Evolutionary conservation across 2,113 vertebrate species (phyloP), one percentile per base, ranked within the genome.

Genomic region (Brachirus orientalis): DNA sequence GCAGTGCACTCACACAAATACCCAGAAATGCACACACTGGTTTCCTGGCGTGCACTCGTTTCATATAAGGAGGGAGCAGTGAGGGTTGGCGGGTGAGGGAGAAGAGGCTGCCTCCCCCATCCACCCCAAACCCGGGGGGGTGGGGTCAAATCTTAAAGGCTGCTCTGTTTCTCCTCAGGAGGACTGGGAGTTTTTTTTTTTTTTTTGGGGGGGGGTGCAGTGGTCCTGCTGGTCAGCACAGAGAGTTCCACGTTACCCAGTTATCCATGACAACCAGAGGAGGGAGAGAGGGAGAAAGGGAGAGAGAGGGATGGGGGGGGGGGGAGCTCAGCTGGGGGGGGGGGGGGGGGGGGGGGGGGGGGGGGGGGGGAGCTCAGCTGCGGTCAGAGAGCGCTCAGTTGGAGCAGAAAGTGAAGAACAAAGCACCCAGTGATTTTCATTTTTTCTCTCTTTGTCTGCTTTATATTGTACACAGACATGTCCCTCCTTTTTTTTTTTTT

Each of bases 191-290:
- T 36, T 63, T 41, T 41, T 40, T 8, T 40, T 8, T 11, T 8
- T 8, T 1, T 40, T 40, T 11, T 40, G 2, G 1, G 88, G 87
- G 38, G 60, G 89, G 75, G 77, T 80, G 70, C 72, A 71, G 81
- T 75, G 65, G 84, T 87, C 92, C 91, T 73, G 90, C 90, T 91
- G 93, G 85, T 91, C 87, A 83, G 84, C 88, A 80, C 89, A 70
- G 90, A 85, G 91, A 89, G 88, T 89, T 89, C 90, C 79, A 89
- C 86, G 88, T 88, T 90, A 86, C 91, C 89, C 84, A 86, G 92
- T 92, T 93, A 92, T 91, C 92, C 92, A 93, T 93, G 92, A 93
- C 92, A 93, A 92, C 93, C 88, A 87, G 79, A 80, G 51, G 77
- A 67, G 63, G 69, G 70, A 63, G 33, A 2, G 65, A 67, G 59